Base-by-base conservation (phyloP, 1,140 invertebrate species). In the Babylonia areolata region DNA sequence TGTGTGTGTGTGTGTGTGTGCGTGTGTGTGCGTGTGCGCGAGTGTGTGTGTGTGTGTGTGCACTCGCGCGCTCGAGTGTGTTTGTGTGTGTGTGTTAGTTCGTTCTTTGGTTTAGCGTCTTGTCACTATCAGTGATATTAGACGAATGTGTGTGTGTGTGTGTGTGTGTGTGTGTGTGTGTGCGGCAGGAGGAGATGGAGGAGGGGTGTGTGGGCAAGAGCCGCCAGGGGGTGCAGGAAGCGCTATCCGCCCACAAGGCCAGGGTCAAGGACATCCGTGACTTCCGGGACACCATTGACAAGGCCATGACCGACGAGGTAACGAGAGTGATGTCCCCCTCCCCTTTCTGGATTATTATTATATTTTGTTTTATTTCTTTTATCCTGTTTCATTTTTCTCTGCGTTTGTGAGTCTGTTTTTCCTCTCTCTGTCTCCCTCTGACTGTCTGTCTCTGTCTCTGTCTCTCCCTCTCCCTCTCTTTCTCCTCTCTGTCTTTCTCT, bases 251-350 rank as follows among this genome's bases (percentile, higher is more conserved):
- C 0, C 90, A 88, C 42, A 81, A 85, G 54, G 51, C 85, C 0
- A 86, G 87, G 37, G 85, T 71, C 20, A 85, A 81, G n/a, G 86
- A 90, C 35, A 87, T 91, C 37, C 31, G 77, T 6, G 85, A 90
- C 23, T 90, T 90, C 75, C 81, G 86, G 42, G 79, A 78, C 23
- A 79, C 87, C 3, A 87, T 91, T 23, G 87, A 91, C 79, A 84
- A 87, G 33, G 64, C 85, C 17, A 40, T 89, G 33, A 58, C 82
- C 11, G 83, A 88, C 51, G 85, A 89, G 81, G 91, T 91, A n/a
- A n/a, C n/a, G 77, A 86, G 86, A 86, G 35, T 79, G 5, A 78
- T 9, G 2, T 11, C 12, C 40, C 31, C 1, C n/a, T 33, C 37
- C 75, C 17, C 11, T 78, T 39, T 39, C 9, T 31, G 46, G 46